Conservation (phyloP, 2,113 vertebrate genomes). For the Parotia lawesii region DNA sequence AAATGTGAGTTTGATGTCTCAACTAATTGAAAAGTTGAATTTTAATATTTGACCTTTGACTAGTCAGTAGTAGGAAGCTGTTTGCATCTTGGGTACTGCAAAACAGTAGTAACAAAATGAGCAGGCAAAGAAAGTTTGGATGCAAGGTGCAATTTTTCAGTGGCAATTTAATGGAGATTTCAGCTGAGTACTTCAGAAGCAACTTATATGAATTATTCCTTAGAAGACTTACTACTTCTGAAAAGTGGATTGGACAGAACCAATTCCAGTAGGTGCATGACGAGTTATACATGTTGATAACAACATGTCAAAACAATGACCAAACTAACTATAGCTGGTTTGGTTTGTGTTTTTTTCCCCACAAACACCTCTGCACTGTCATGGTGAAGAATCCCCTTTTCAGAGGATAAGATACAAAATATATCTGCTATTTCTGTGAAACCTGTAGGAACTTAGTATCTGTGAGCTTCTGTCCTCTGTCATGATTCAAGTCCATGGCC, state of each 20-base stretch:
- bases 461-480: neutral
- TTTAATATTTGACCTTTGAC: neutral
- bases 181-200: neutral
- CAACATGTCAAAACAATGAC: neutral
- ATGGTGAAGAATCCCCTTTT: neutral
- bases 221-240: neutral
- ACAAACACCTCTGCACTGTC: neutral
- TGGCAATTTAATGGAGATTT: neutral
- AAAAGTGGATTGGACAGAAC: neutral
- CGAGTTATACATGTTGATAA: fast-evolving
- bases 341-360: neutral
- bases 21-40: neutral
- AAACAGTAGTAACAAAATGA: neutral
- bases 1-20: neutral
- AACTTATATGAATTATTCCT: neutral
- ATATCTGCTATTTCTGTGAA: neutral
- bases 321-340: neutral
- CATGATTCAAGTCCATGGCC: fast-evolving
- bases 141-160: neutral
- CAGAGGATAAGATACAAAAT: neutral
- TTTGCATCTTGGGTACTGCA: neutral
- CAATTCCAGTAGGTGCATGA: neutral
- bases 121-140: neutral
- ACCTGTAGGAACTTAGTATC: neutral
- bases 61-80: neutral